phyloP scores from a whole-genome alignment of 2,113 vertebrate species.

The Morone saxatilis region DNA sequence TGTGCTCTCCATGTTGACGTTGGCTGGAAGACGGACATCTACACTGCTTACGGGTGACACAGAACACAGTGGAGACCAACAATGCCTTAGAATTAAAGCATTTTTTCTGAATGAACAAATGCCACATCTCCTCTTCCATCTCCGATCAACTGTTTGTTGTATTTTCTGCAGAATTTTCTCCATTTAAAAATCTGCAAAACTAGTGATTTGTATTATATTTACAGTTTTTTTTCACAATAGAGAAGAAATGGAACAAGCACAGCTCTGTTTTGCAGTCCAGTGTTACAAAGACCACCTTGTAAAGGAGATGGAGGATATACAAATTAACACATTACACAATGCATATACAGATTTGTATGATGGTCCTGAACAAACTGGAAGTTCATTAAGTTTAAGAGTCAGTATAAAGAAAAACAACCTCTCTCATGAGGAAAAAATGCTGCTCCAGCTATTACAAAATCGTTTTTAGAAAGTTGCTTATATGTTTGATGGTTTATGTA shows the following conservation, averaged over 20 bases:
- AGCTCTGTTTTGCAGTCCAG: background rate
- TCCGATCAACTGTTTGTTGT: background rate
- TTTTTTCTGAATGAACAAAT: slow-evolving; percentile 8
- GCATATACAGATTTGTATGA: background rate
- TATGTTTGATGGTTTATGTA: background rate
- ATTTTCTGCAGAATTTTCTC: background rate
- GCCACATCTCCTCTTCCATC: background rate
- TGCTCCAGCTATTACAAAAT: background rate
- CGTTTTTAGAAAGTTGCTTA: background rate
- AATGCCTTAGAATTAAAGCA: slow-evolving; percentile 10
- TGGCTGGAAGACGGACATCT: slow-evolving; percentile 15
- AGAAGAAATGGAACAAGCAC: background rate
- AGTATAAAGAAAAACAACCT: background rate
- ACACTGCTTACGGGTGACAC: background rate
- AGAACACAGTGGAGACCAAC: background rate
- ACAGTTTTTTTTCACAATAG: background rate
- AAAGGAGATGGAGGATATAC: background rate
- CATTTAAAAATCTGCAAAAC: slow-evolving; percentile 9
- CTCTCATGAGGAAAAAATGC: background rate
- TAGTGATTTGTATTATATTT: background rate
- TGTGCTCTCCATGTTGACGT: slow-evolving; percentile 11
- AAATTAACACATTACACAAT: background rate
- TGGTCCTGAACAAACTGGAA: background rate
- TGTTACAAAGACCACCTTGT: background rate
- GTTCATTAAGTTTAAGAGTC: background rate